Evolutionary conservation across 2,113 vertebrate genomes (phyloP).

Genomic region (Laticauda colubrina): DNA sequence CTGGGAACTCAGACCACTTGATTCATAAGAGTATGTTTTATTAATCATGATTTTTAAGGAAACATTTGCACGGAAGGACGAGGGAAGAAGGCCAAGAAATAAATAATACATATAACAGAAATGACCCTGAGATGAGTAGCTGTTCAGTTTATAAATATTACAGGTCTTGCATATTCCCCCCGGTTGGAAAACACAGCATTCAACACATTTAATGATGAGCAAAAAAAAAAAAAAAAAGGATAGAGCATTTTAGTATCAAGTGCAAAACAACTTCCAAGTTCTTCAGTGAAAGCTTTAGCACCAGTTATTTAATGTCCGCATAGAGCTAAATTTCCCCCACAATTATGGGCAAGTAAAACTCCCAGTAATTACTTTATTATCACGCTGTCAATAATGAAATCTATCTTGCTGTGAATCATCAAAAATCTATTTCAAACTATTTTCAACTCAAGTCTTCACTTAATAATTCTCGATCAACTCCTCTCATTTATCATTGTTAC

Average conservation of each 20-base stretch:
- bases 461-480: conserved; percentile 30
- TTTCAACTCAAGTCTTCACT: conserved; percentile 26
- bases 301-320: conserved; percentile 37
- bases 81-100: conserved; percentile 67
- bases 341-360: conserved; percentile 48
- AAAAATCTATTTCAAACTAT: conserved; percentile 42
- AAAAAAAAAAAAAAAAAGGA: conserved; percentile 10
- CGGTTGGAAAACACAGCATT: conserved; percentile 70
- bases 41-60: conserved; percentile 75
- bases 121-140: conserved; percentile 71
- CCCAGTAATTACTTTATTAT: conserved; percentile 29
- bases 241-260: conserved; percentile 69
- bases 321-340: conserved; percentile 41
- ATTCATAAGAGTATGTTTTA: conserved; percentile 74
- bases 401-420: conserved; percentile 42
- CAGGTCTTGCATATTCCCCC: conserved; percentile 66
- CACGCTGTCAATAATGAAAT: conserved; percentile 30
- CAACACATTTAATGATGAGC: conserved; percentile 67
- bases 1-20: conserved; percentile 59
- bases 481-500: conserved; percentile 8
- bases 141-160: conserved; percentile 78
- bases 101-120: conserved; percentile 76
- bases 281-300: conserved; percentile 22
- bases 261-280: conserved; percentile 41
- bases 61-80: conserved; percentile 60